Conservation (phyloP, 2,113 vertebrate genomes). For the Mohoua ochrocephala region DNA sequence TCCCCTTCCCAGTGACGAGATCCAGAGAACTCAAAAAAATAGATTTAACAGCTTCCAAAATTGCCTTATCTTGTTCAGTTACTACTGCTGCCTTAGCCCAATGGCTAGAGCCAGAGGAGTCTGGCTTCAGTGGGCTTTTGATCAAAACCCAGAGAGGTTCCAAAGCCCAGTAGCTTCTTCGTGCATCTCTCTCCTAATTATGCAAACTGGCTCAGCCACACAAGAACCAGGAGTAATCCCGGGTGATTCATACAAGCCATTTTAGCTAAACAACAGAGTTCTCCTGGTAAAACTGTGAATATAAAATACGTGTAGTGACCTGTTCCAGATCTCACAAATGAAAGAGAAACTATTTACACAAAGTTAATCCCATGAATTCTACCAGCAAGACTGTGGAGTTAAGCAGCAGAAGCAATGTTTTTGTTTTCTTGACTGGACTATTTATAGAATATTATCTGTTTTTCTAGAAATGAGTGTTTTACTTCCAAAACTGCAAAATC, state of each 20-base stretch:
- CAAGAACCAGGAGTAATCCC: background rate
- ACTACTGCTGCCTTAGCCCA: background rate
- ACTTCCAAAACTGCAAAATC: constrained; percentile 1
- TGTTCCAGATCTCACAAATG: constrained; percentile 14
- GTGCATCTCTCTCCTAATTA: background rate
- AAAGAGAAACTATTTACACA: constrained; percentile 27
- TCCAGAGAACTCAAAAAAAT: background rate
- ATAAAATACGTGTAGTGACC: constrained; percentile 16
- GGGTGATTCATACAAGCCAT: background rate
- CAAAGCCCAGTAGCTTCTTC: background rate
- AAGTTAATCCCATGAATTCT: constrained; percentile 22
- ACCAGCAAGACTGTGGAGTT: background rate
- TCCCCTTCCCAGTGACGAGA: background rate
- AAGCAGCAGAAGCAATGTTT: constrained; percentile 1
- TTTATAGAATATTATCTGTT: constrained; percentile 7
- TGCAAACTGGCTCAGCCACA: constrained; percentile 10
- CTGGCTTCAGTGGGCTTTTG: constrained; percentile 11
- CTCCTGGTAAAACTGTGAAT: background rate
- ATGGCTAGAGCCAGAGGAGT: background rate
- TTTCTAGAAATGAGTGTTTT: background rate
- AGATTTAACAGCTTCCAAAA: background rate
- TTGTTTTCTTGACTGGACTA: background rate
- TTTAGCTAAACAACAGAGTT: background rate
- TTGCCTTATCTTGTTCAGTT: background rate
- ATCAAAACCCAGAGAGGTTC: constrained; percentile 10